Percentiles rank a stretch among this genome's conserved stretches.
Conservation (phyloP, 1,140 invertebrate genomes). For the Littorina saxatilis region DNA sequence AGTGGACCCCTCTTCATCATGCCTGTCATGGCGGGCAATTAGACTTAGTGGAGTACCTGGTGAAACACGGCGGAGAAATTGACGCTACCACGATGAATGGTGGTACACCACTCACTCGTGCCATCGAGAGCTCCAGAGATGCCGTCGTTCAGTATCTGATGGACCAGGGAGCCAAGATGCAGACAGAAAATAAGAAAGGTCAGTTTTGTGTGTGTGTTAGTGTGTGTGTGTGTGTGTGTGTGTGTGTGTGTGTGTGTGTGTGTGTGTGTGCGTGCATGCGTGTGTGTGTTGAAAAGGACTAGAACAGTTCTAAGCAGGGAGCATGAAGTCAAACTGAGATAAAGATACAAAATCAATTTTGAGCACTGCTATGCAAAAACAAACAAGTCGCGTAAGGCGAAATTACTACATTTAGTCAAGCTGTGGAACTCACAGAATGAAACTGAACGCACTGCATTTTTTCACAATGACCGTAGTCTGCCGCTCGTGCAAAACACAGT, state of each 20-base stretch:
- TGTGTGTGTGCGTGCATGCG: neutral
- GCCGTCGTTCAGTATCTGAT: conserved; percentile 73
- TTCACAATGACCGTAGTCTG: no score
- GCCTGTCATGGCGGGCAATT: conserved; percentile 74
- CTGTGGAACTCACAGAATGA: no score
- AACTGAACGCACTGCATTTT: no score
- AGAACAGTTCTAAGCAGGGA: neutral
- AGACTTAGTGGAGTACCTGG: conserved; percentile 71
- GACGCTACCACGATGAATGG: conserved; percentile 74
- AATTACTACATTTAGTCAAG: no score
- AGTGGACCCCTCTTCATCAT: conserved; percentile 77
- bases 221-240: neutral
- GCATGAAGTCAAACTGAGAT: no score
- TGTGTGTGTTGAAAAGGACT: conserved; percentile 11
- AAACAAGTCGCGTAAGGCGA: no score
- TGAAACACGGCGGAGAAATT: conserved; percentile 72
- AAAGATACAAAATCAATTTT: no score
- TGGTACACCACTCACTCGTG: conserved; percentile 74
- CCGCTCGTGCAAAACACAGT: no score
- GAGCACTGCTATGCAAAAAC: no score
- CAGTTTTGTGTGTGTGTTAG: neutral
- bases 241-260: neutral
- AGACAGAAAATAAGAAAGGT: conserved; percentile 75
- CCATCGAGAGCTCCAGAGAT: conserved; percentile 74
- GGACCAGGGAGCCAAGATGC: conserved; percentile 71